These are phyloP conservation scores for Ammodramus savannarum DNA, from an alignment of 2,113 vertebrate species.

Conservation along the genomic window DNA sequence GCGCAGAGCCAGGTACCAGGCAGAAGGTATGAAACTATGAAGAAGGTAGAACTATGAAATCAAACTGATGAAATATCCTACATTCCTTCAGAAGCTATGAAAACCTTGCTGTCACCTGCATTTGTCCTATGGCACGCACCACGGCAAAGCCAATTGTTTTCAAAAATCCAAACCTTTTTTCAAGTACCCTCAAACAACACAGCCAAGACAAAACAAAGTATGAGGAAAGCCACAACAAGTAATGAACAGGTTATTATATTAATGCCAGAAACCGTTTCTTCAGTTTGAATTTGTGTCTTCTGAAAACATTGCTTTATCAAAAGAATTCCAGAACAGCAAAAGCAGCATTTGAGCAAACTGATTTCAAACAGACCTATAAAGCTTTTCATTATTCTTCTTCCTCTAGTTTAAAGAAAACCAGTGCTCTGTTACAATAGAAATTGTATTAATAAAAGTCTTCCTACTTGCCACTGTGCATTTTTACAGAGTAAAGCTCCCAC, in stretches of 20 bases:
- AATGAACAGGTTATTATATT: neutral
- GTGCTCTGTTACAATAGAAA: neutral
- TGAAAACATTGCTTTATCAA: neutral
- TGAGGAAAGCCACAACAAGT: neutral
- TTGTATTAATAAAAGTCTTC: neutral
- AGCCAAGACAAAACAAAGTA: neutral
- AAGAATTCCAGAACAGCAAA: neutral
- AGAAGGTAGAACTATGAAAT: neutral
- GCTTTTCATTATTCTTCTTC: neutral
- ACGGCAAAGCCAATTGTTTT: accelerated
- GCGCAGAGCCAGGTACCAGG: neutral
- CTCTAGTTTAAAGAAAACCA: neutral
- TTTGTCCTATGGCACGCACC: neutral
- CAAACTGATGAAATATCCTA: neutral
- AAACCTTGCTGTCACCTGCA: neutral
- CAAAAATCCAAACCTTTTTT: neutral
- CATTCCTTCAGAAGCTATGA: neutral
- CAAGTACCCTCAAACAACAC: neutral
- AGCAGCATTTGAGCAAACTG: neutral
- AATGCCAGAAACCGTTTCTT: neutral
- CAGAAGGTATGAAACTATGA: neutral
- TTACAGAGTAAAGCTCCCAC: neutral
- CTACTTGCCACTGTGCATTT: neutral
- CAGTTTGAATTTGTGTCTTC: neutral
- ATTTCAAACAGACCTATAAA: neutral